Evolutionary conservation across 2,113 vertebrate species (phyloP).

Genomic region (Pelodiscus sinensis): DNA sequence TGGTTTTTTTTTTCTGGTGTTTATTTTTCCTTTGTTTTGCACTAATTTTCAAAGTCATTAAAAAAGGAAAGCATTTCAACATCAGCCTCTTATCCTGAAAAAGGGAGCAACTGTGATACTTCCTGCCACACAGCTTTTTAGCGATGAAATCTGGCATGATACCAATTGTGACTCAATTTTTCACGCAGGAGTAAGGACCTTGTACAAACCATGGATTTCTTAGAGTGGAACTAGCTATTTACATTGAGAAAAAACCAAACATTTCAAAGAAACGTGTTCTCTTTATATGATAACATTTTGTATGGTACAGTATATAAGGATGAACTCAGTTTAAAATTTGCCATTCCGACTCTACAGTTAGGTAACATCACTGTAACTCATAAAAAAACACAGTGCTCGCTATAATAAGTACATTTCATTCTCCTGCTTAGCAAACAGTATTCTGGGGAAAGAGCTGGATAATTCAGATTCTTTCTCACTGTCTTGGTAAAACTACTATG

Average conservation of each 20-base stretch:
- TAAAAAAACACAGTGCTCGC: not conserved
- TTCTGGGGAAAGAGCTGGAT: not conserved
- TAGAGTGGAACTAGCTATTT: constrained; percentile 5
- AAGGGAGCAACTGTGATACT: not conserved
- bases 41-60: not conserved
- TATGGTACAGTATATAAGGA: not conserved
- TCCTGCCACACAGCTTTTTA: not conserved
- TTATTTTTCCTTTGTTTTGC: not conserved
- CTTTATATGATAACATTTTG: not conserved
- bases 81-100: not conserved
- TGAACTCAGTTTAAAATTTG: not conserved
- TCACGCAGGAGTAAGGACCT: constrained; percentile 25
- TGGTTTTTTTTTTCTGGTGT: not conserved
- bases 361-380: not conserved
- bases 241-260: not conserved
- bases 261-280: not conserved
- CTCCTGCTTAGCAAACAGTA: not conserved
- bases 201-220: constrained; percentile 22
- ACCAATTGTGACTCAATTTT: constrained; percentile 31
- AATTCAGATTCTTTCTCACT: not conserved
- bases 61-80: not conserved
- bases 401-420: not conserved
- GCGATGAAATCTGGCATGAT: constrained; percentile 5
- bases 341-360: not conserved
- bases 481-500: not conserved